Percentiles rank a stretch among this genome's conserved stretches.
These are phyloP conservation scores for Galeopterus variegatus DNA, from an alignment of 2,113 vertebrate genomes.

Conservation along the genomic window DNA sequence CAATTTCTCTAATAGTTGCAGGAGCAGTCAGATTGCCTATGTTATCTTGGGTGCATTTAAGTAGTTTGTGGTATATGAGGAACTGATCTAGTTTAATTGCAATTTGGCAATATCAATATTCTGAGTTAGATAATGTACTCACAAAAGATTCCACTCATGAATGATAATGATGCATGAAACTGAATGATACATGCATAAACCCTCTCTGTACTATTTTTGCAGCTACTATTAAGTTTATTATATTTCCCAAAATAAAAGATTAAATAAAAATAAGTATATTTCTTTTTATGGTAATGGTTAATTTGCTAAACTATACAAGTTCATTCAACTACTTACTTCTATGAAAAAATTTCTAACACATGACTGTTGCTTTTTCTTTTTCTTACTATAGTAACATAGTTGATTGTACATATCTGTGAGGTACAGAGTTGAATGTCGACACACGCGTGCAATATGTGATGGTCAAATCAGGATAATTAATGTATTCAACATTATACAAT, in stretches of 20 bases:
- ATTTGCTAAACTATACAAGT: not conserved
- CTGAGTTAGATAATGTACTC: not conserved
- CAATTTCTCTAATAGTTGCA: constrained; percentile 21
- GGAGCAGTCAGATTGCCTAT: not conserved
- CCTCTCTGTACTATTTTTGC: not conserved
- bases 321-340: constrained; percentile 34
- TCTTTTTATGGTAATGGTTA: not conserved
- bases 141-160: not conserved
- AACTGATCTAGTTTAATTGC: not conserved
- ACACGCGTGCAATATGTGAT: too few species aligned
- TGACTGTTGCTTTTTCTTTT: not conserved
- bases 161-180: too few species aligned
- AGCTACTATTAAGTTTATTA: not conserved
- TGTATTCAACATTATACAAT: too few species aligned
- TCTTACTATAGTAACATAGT: not conserved
- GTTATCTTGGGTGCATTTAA: not conserved
- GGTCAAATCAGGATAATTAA: too few species aligned
- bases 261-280: not conserved
- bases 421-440: too few species aligned
- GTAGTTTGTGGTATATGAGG: not conserved
- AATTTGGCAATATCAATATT: not conserved
- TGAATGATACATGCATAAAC: not conserved
- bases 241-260: not conserved
- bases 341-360: not conserved
- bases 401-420: too few species aligned